Evolutionary conservation across 2,888 invertebrate species (phyloP).

Genomic region (Caenorhabditis virilis): DNA sequence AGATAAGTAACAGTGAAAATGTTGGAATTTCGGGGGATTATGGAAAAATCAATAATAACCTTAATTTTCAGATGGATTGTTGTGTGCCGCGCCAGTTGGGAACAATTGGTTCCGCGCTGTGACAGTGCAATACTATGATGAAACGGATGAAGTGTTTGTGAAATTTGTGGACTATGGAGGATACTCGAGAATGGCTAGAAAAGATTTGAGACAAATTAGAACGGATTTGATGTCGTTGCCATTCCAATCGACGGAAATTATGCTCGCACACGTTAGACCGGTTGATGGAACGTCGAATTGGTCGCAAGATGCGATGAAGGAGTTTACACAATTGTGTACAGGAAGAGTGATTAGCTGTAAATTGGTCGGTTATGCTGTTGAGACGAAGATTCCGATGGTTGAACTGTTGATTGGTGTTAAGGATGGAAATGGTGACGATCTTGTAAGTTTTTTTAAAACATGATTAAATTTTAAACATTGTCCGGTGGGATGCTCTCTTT

Average conservation of each 20-base stretch:
- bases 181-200: constrained; percentile 80
- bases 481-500: too few species aligned
- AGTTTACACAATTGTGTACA: constrained; percentile 53
- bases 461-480: background rate
- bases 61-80: constrained; percentile 80
- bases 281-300: constrained; percentile 72
- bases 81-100: constrained; percentile 85
- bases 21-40: background rate
- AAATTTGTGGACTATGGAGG: constrained; percentile 95
- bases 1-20: background rate
- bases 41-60: background rate
- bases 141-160: constrained; percentile 77
- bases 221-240: constrained; percentile 91
- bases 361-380: constrained; percentile 58
- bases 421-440: constrained; percentile 25
- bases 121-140: constrained; percentile 77
- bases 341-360: constrained; percentile 60
- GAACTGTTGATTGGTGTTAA: constrained; percentile 50
- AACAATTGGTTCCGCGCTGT: constrained; percentile 89
- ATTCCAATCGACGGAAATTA: constrained; percentile 95
- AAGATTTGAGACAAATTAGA: constrained; percentile 84
- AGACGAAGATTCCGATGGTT: constrained; percentile 63
- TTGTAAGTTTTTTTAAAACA: constrained; percentile 3
- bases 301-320: constrained; percentile 55
- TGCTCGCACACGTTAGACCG: constrained; percentile 85